Percentiles rank a stretch among this genome's conserved stretches.
Evolutionary conservation across 2,797 vertebrate species (phyloP).

Genomic region (Coluber constrictor): DNA sequence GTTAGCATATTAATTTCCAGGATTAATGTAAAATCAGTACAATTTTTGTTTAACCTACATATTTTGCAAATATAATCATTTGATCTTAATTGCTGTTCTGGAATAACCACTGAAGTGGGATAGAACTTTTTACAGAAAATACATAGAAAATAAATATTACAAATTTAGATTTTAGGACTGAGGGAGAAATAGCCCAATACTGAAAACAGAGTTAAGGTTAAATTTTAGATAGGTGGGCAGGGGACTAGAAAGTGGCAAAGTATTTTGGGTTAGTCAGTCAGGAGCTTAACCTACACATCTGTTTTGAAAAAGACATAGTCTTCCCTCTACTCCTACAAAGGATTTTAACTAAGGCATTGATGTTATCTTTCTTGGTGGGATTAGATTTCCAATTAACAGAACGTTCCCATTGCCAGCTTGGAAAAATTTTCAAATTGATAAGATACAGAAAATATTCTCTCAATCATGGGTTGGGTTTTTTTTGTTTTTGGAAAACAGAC

Average conservation of each 20-base stretch:
- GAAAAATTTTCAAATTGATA: neutral
- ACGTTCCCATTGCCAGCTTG: neutral
- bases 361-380: neutral
- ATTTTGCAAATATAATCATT: neutral
- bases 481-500: neutral
- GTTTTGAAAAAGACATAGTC: neutral
- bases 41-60: neutral
- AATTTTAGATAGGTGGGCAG: no score
- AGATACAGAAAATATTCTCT: neutral
- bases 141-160: neutral
- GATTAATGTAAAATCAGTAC: neutral
- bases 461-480: neutral
- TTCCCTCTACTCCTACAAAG: neutral
- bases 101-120: neutral
- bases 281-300: neutral
- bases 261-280: neutral
- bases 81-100: neutral
- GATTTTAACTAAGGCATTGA: neutral
- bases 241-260: neutral
- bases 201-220: neutral
- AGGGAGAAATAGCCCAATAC: neutral
- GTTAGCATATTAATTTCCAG: neutral
- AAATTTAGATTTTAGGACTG: neutral
- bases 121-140: neutral
- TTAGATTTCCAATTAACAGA: neutral